Evolutionary conservation across 2,888 invertebrate species (phyloP), one percentile per base, ranked within the genome.

Genomic region (Apodemia zela): DNA sequence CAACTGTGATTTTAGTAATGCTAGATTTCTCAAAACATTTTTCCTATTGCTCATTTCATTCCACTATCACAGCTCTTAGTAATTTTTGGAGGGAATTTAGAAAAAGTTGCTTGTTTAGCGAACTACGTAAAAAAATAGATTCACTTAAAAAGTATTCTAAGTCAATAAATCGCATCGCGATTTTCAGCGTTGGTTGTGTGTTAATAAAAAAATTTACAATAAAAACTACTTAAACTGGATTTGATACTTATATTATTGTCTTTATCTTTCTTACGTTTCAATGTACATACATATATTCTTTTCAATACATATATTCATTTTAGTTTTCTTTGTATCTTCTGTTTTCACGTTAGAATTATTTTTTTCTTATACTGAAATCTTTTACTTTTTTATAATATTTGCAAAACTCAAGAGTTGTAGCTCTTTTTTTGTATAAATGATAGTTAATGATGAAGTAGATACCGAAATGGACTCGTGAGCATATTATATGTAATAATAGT

Each of bases 1-100:
- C 70, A 80, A 80, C 86, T 89, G 85, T 87, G 88, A 85, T 85
- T 72, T 75, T 57, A 57, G 57, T 57, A 57, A 29, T 57, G 57
- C 57, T 57, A 57, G 57, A 57, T 29, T 57, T 15, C 54, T 57
- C 29, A 15, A 25, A 54, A n/a, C 25, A 29, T 29, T 29, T 29
- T 57, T 42, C 15, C 29, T 57, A 25, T 57, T 21, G 25, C 29
- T 25, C 57, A 57, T 57, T 57, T 25, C 25, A 25, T 57, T 57
- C 15, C 57, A 57, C 15, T 29, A 29, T 29, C 8, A n/a, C 57
- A 29, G 8, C 17, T 25, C 1, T 25, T 3, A 0, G 15, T 25
- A 21, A 25, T 15, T 29, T 57, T 29, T 15, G 8, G 29, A 21
- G 21, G 29, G 57, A 29, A 57, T 29, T 57, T 57, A n/a, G 29